Conservation (phyloP, 2,113 vertebrate species). For the Etia nguti region DNA sequence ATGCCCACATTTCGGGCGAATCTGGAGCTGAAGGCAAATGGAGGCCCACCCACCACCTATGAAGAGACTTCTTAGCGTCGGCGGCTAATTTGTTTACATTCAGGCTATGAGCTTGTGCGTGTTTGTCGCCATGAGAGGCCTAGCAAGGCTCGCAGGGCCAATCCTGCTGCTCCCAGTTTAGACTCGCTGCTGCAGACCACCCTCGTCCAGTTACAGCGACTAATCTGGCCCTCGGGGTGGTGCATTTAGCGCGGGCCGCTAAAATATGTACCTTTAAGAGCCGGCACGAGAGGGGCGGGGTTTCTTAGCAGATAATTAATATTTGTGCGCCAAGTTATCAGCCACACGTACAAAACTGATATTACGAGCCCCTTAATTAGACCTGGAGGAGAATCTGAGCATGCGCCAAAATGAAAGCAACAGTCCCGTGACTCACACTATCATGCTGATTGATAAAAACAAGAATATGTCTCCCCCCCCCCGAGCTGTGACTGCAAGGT, state of each 20-base stretch:
- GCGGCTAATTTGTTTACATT: slow-evolving; percentile 60
- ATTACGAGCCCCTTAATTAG: slow-evolving; percentile 33
- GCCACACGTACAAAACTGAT: not conserved
- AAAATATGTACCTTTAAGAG: slow-evolving; percentile 25
- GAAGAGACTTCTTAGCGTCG: slow-evolving; percentile 20
- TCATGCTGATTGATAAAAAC: not conserved
- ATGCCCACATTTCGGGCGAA: not conserved
- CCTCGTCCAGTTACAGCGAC: slow-evolving; percentile 62
- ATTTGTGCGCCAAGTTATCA: slow-evolving; percentile 7
- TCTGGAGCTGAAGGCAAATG: not conserved
- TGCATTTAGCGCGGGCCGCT: slow-evolving; percentile 47
- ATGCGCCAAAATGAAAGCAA: slow-evolving; percentile 36
- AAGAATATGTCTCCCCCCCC: not conserved
- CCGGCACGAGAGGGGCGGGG: not conserved
- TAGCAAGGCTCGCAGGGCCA: slow-evolving; percentile 26
- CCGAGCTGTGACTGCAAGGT: not conserved
- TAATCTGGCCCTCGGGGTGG: slow-evolving; percentile 67
- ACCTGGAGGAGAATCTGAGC: not conserved
- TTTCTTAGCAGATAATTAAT: not conserved
- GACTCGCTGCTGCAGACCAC: slow-evolving; percentile 60
- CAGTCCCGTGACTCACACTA: not conserved
- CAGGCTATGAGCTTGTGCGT: not conserved
- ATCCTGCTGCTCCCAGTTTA: slow-evolving; percentile 68
- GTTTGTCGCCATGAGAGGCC: slow-evolving; percentile 54
- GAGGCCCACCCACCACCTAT: slow-evolving; percentile 10